phyloP scores from a whole-genome alignment of 2,113 vertebrate genomes.

The human (Homo sapiens) region DNA sequence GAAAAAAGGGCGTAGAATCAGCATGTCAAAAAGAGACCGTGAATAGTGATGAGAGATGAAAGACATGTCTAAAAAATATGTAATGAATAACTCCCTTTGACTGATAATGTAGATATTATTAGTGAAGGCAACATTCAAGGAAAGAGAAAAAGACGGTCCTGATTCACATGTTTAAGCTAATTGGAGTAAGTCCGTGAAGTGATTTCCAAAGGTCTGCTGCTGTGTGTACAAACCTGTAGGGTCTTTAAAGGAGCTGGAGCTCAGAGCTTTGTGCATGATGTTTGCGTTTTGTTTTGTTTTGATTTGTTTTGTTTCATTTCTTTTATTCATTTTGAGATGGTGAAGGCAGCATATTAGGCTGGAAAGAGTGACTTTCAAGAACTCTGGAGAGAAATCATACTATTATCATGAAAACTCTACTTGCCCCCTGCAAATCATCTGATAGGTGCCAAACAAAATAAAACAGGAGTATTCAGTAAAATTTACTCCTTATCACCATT shows the following conservation, averaged over 20 bases:
- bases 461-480: not conserved
- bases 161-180: not conserved
- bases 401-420: not conserved
- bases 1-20: not conserved
- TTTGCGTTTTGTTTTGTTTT: not conserved
- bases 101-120: not conserved
- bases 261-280: not conserved
- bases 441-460: not conserved
- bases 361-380: not conserved
- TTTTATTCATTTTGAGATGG: not conserved
- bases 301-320: not conserved
- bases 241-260: not conserved
- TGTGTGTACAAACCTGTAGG: too few relatives aligned
- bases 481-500: not conserved
- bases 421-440: not conserved
- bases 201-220: not conserved
- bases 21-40: not conserved
- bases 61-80: not conserved
- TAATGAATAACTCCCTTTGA: not conserved
- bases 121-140: not conserved
- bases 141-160: not conserved
- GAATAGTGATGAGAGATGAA: not conserved
- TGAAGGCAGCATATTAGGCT: not conserved
- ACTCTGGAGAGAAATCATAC: not conserved
- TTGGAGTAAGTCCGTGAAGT: not conserved